Evolutionary conservation across 2,888 invertebrate genomes (phyloP).

Genomic region (Melolontha melolontha): DNA sequence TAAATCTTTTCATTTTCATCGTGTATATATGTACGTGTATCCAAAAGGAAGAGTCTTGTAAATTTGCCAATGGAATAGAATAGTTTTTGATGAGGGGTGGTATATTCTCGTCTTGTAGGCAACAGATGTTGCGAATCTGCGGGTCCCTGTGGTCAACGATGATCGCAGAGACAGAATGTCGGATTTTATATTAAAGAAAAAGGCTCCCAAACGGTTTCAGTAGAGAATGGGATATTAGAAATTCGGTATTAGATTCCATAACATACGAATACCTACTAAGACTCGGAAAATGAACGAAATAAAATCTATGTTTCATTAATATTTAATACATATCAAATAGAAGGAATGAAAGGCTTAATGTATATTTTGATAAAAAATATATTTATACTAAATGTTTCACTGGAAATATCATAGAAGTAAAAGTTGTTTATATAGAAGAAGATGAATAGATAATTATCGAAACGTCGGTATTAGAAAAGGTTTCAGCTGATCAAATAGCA

Average conservation of each 20-base stretch:
- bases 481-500: no score
- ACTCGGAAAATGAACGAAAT: no score
- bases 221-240: neutral
- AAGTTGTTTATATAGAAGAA: no score
- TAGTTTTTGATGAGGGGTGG: slow-evolving; percentile 26
- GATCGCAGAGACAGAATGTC: neutral
- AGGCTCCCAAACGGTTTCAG: slow-evolving; percentile 1
- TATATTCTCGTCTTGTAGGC: slow-evolving; percentile 29
- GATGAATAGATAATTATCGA: no score
- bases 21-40: neutral
- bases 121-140: slow-evolving; percentile 22
- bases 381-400: no score
- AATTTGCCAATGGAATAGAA: slow-evolving; percentile 18
- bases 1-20: slow-evolving; percentile 25
- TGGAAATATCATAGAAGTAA: no score
- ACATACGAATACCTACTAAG: no score
- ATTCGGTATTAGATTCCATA: neutral
- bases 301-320: no score
- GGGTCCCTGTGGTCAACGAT: slow-evolving; percentile 1
- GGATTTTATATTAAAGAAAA: slow-evolving; percentile 21
- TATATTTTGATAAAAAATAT: no score
- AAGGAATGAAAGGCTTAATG: no score
- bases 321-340: no score
- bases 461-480: no score
- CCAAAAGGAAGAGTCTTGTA: neutral